Conservation (phyloP, 1,140 invertebrate species). For the Propsilocerus akamusi region DNA sequence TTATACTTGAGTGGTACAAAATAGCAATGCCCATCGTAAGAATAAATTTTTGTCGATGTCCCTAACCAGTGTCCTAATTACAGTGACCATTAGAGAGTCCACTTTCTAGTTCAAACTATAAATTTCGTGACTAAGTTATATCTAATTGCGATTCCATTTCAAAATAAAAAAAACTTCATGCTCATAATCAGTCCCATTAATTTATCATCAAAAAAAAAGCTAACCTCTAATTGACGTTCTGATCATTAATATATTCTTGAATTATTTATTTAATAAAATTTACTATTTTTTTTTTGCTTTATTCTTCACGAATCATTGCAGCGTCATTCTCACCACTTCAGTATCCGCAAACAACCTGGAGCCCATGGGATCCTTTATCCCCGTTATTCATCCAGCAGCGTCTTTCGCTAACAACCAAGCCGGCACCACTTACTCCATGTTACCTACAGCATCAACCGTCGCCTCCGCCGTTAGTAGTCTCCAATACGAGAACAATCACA, state of each 20-base stretch:
- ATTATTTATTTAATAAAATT: neutral
- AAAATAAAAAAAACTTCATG: neutral
- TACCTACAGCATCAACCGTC: slow-evolving; percentile 6
- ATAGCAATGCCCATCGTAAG: neutral
- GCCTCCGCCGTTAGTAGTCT: slow-evolving; percentile 5
- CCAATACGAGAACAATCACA: slow-evolving; percentile 1
- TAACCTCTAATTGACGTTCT: neutral
- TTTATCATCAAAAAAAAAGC: neutral
- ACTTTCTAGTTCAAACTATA: neutral
- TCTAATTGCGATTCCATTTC: neutral
- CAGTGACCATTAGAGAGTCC: neutral
- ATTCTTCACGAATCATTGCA: neutral
- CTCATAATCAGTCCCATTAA: neutral
- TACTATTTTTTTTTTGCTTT: neutral
- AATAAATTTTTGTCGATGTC: too few species aligned
- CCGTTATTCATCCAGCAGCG: neutral
- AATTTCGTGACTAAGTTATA: neutral
- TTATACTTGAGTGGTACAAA: neutral
- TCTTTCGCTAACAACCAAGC: slow-evolving; percentile 20
- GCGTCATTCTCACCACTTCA: neutral
- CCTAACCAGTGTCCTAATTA: too few species aligned
- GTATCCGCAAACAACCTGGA: neutral
- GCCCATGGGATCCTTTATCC: neutral
- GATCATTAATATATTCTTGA: neutral
- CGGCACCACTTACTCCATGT: slow-evolving; percentile 28